Evolutionary conservation across 2,888 invertebrate species (phyloP).

Genomic region (Achlya flavicornis): DNA sequence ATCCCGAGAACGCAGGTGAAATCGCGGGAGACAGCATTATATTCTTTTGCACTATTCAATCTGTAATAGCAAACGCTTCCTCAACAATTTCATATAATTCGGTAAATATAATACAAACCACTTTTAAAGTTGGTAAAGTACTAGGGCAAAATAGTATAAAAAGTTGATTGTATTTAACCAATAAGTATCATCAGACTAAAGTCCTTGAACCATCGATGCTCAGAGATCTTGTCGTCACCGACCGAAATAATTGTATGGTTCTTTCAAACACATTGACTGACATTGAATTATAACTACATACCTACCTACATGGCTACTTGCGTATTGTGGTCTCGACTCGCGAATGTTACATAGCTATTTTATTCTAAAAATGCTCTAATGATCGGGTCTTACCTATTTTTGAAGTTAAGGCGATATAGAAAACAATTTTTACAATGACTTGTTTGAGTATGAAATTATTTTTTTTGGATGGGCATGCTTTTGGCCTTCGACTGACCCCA

Average conservation of each 20-base stretch:
- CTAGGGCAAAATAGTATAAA: neutral
- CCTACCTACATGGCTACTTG: neutral
- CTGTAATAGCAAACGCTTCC: too few relatives aligned
- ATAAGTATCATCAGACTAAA: slow-evolving; percentile 2
- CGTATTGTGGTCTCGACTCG: neutral
- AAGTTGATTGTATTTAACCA: neutral
- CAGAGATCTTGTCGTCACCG: slow-evolving; percentile 6
- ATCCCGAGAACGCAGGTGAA: too few relatives aligned
- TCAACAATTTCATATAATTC: too few relatives aligned
- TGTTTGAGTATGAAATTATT: too few relatives aligned
- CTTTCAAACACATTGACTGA: slow-evolving; percentile 1
- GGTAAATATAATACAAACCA: too few relatives aligned
- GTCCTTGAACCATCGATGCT: slow-evolving; percentile 7
- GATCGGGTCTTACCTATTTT: neutral
- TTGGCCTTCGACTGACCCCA: too few relatives aligned
- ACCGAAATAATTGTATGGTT: slow-evolving; percentile 5
- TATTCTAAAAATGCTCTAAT: neutral
- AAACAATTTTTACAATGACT: neutral
- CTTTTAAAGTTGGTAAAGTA: too few relatives aligned
- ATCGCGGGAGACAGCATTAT: too few relatives aligned
- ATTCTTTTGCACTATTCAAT: too few relatives aligned
- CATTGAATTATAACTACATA: slow-evolving; percentile 1
- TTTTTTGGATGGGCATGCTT: too few relatives aligned
- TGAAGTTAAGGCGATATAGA: neutral
- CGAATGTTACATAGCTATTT: neutral